These are phyloP conservation scores for Fistularia commersonii DNA, from an alignment of 2,797 vertebrate genomes.

Conservation along the genomic window DNA sequence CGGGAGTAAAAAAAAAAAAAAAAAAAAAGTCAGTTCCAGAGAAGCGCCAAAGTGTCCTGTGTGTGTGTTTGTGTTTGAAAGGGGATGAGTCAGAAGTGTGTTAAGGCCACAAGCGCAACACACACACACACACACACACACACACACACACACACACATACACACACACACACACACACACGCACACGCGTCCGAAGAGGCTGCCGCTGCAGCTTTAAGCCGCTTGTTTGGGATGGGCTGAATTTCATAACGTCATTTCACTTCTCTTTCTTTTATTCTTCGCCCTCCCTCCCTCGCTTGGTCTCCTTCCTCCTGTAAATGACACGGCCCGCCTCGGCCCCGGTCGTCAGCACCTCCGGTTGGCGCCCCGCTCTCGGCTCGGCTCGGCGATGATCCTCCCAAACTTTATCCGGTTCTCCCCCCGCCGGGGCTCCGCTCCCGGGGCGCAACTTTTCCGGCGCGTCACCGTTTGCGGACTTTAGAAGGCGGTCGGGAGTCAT, in stretches of 20 bases:
- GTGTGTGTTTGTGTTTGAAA: no score
- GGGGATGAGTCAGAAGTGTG: no score
- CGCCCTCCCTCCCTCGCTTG: slow-evolving; percentile 24
- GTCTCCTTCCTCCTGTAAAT: slow-evolving; percentile 27
- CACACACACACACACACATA: no score
- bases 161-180: no score
- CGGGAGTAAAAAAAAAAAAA: no score
- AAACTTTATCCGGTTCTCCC: slow-evolving; percentile 20
- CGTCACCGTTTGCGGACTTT: slow-evolving; percentile 54
- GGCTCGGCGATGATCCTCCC: slow-evolving; percentile 26
- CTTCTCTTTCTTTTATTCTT: slow-evolving; percentile 46
- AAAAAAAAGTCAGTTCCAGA: no score
- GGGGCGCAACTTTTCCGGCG: slow-evolving; percentile 48
- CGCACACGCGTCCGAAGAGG: no score
- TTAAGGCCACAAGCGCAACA: no score
- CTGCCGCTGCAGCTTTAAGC: slow-evolving; percentile 59
- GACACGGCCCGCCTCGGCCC: slow-evolving; percentile 19
- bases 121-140: no score
- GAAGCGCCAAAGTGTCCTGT: no score
- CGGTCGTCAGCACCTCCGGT: slow-evolving; percentile 24
- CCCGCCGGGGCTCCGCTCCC: slow-evolving; percentile 25
- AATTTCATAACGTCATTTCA: slow-evolving; percentile 51
- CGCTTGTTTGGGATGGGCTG: slow-evolving; percentile 53
- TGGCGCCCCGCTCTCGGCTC: slow-evolving; percentile 20
- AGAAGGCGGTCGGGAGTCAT: slow-evolving; percentile 4